Percentiles rank a stretch among this genome's conserved stretches.
phyloP scores from a whole-genome alignment of 2,888 invertebrate genomes.

The Aethes cnicana region DNA sequence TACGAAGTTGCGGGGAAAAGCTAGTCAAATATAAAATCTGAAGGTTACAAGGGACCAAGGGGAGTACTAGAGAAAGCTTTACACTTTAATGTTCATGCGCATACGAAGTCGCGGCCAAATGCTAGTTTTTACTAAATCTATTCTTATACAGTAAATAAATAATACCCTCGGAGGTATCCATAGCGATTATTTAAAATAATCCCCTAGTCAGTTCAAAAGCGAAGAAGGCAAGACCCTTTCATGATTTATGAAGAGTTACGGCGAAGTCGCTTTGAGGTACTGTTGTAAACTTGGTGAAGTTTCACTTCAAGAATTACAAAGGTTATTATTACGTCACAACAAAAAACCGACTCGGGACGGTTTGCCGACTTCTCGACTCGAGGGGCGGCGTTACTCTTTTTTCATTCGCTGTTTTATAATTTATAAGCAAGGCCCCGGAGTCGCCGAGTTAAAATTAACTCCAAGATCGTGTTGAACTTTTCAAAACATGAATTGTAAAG shows the following conservation, averaged over 20 bases:
- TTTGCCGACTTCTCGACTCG: conserved; percentile 49
- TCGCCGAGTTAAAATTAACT: conserved; percentile 30
- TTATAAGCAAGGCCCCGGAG: conserved; percentile 33
- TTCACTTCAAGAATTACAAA: conserved; percentile 62
- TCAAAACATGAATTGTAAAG: conserved; percentile 5
- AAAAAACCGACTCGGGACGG: conserved; percentile 54
- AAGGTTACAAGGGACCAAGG: too few relatives aligned
- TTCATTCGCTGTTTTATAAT: conserved; percentile 37
- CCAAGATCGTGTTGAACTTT: conserved; percentile 22
- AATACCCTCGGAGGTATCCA: conserved; percentile 10
- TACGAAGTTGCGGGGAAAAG: too few relatives aligned
- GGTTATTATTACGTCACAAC: conserved; percentile 60
- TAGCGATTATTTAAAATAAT: conserved; percentile 25
- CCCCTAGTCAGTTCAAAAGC: conserved; percentile 33
- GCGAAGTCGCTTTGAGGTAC: conserved; percentile 50
- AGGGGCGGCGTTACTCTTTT: conserved; percentile 43
- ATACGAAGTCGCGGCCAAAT: too few relatives aligned
- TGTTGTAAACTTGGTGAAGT: conserved; percentile 54
- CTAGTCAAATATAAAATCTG: too few relatives aligned
- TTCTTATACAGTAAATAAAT: conserved; percentile 4
- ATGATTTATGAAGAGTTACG: conserved; percentile 50
- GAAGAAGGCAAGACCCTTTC: conserved; percentile 43
- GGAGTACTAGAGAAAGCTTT: too few relatives aligned
- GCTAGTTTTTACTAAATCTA: too few relatives aligned
- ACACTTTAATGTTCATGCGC: too few relatives aligned